phyloP scores from a whole-genome alignment of 2,113 vertebrate species.

The Silurus asotus region DNA sequence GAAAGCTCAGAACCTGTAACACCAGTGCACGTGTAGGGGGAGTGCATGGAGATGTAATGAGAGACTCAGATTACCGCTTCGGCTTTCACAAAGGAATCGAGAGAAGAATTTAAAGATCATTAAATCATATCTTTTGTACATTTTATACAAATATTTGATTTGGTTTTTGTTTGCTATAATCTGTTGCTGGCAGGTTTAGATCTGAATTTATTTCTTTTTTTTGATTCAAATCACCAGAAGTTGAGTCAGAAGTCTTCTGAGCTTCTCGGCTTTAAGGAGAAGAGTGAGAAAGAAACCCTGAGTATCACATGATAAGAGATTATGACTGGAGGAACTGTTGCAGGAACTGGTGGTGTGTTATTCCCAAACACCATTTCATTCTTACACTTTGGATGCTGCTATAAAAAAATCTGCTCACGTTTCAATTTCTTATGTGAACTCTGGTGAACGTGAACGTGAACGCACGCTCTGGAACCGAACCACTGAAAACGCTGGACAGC shows the following conservation, averaged over 20 bases:
- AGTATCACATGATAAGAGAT: background rate
- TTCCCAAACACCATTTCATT: constrained; percentile 9
- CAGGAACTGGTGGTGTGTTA: background rate
- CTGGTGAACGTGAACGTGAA: constrained; percentile 38
- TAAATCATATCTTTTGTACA: background rate
- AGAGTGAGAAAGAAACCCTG: background rate
- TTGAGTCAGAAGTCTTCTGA: background rate
- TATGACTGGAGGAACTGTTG: background rate
- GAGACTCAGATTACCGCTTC: background rate
- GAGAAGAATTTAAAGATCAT: too few relatives aligned
- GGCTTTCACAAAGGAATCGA: background rate
- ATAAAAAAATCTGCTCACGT: constrained; percentile 27
- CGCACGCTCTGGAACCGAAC: constrained; percentile 57
- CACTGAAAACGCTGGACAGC: constrained; percentile 41
- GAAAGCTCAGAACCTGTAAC: constrained; percentile 29
- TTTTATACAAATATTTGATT: too few relatives aligned
- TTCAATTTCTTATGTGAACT: constrained; percentile 16
- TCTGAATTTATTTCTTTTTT: background rate
- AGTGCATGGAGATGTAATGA: constrained; percentile 1
- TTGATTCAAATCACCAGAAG: background rate
- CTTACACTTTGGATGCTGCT: background rate
- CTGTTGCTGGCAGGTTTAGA: background rate
- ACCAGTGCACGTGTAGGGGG: background rate
- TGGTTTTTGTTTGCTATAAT: too few relatives aligned
- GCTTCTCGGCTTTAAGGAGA: background rate